Evolutionary conservation across 2,113 vertebrate genomes (phyloP), one percentile per base, ranked within the genome.

Genomic region (Penelope pileata): DNA sequence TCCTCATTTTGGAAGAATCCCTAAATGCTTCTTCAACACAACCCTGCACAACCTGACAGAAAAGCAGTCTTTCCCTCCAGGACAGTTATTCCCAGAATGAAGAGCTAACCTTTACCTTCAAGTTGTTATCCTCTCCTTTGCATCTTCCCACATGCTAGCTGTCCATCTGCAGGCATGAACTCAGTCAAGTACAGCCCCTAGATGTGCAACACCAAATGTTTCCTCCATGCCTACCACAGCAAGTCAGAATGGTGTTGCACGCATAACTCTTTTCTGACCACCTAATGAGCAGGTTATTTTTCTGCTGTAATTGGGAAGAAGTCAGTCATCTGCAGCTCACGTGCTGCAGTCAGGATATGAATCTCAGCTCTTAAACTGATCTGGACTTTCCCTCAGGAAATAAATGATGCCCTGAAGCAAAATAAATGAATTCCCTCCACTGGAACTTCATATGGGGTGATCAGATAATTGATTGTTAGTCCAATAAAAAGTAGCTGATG

Each of bases 391-490:
- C 16, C 22, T 75, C 34, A 80, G 58, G 76, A 96, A 90, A 90
- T 79, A 92, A 94, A 96, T 86, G 79, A 75, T 85, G 47, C 75
- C 88, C 91, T 62, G 48, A 66, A 88, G 90, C 66, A 56, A 92
- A 93, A 83, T 90, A 86, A 94, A 92, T 83, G 82, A 93, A 82
- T 77, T 84, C 56, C 88, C 22, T 5, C 68, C 86, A 81, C 59
- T 66, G 81, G 38, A 83, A n/a, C 92, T 83, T 90, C 79, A 74
- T 63, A 73, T 43, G 27, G 34, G 23, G 50, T 67, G 83, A 86
- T 47, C 27, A 64, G 54, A 84, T 93, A 94, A 94, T 88, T 95
- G 95, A 88, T 93, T 91, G 50, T 75, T 66, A 86, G 74, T 83
- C 82, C 72, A 93, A 66, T 95, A 80, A 85, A 88, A 92, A 58